These are phyloP conservation scores for Eilema caniola DNA, from an alignment of 2,888 invertebrate species.

Conservation along the genomic window DNA sequence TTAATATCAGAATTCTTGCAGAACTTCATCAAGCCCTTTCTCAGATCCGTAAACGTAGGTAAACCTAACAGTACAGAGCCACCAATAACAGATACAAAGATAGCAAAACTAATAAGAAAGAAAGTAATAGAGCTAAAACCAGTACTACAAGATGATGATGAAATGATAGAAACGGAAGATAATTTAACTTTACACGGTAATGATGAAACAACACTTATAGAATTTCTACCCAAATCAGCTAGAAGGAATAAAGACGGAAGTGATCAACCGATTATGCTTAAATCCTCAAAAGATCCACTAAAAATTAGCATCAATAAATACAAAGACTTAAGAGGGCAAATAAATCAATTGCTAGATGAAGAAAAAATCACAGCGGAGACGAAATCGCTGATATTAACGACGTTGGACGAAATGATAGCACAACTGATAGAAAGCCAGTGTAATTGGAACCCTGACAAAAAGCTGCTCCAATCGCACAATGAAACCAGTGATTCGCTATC, in stretches of 20 bases:
- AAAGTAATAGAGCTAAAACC: slow-evolving; percentile 61
- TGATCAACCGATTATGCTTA: neutral
- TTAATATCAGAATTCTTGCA: slow-evolving; percentile 54
- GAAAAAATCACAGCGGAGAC: slow-evolving; percentile 64
- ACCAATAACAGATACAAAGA: slow-evolving; percentile 24
- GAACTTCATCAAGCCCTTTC: slow-evolving; percentile 55
- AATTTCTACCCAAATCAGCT: slow-evolving; percentile 54
- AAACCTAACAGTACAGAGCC: neutral
- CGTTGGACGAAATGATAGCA: slow-evolving; percentile 67
- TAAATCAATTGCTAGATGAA: slow-evolving; percentile 57
- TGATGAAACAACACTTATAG: slow-evolving; percentile 67
- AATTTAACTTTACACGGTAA: slow-evolving; percentile 54
- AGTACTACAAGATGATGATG: slow-evolving; percentile 62
- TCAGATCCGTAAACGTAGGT: slow-evolving; percentile 29
- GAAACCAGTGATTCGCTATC: slow-evolving; percentile 19
- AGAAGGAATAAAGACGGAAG: slow-evolving; percentile 7
- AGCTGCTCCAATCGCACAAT: slow-evolving; percentile 24
- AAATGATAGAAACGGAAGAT: slow-evolving; percentile 35
- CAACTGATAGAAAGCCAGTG: slow-evolving; percentile 63
- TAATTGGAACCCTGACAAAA: slow-evolving; percentile 38
- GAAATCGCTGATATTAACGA: slow-evolving; percentile 58
- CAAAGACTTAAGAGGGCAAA: slow-evolving; percentile 62
- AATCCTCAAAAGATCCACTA: slow-evolving; percentile 32
- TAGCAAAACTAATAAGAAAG: slow-evolving; percentile 55
- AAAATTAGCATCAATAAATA: slow-evolving; percentile 60